Evolutionary conservation across 1,140 invertebrate species (phyloP).

Genomic region (Sarcophaga bullata): DNA sequence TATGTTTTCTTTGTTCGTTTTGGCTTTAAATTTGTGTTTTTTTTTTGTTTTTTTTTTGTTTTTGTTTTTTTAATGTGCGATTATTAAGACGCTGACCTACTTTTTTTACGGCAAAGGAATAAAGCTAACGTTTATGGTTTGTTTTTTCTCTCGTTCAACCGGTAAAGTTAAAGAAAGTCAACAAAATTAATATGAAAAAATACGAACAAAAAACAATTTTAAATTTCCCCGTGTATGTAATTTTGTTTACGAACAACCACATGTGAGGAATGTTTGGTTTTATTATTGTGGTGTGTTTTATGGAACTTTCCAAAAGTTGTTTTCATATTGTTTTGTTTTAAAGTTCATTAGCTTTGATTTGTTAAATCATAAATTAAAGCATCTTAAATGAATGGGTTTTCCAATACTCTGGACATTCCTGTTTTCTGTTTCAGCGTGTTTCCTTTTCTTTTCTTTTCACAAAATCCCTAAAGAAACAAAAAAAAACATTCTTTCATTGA

Average conservation of each 20-base stretch:
- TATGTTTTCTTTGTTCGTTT: not conserved
- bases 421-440: not conserved
- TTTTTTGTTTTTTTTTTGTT: too few relatives aligned
- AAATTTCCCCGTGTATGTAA: too few relatives aligned
- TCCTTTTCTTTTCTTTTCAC: not conserved
- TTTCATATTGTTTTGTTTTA: not conserved
- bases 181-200: too few relatives aligned
- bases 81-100: not conserved
- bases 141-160: not conserved
- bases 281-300: not conserved
- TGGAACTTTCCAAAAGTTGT: too few relatives aligned
- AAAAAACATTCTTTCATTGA: not conserved
- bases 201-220: too few relatives aligned
- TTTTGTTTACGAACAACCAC: too few relatives aligned
- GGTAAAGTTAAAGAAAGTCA: not conserved
- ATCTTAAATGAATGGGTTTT: constrained; percentile 24
- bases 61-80: too few relatives aligned
- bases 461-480: not conserved
- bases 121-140: too few relatives aligned
- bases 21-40: too few relatives aligned
- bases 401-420: not conserved
- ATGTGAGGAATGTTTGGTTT: not conserved
- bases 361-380: constrained; percentile 33
- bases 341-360: constrained; percentile 29
- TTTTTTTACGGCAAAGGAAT: not conserved